These are phyloP conservation scores for Prorops nasuta DNA, from an alignment of 1,140 invertebrate species.

Conservation along the genomic window DNA sequence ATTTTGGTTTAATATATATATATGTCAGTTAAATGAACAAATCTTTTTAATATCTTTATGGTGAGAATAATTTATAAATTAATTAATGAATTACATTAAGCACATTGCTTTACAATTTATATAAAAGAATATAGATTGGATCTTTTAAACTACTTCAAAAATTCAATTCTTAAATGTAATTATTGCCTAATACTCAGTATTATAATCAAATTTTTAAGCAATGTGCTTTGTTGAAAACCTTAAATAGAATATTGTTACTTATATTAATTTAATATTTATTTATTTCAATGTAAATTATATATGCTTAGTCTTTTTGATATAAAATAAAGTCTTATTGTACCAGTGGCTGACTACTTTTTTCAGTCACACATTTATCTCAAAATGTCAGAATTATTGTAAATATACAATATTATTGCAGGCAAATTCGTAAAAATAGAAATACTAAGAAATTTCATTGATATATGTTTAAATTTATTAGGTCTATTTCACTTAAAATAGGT, in stretches of 20 bases:
- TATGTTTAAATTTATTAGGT: no score
- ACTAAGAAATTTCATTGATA: no score
- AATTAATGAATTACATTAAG: neutral
- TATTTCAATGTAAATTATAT: slow-evolving; percentile 16
- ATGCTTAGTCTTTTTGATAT: slow-evolving; percentile 7
- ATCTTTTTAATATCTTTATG: slow-evolving; percentile 19
- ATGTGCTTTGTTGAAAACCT: neutral
- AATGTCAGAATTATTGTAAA: slow-evolving; percentile 8
- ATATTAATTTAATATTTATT: slow-evolving; percentile 25
- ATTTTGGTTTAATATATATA: slow-evolving; percentile 22
- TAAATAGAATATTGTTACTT: slow-evolving; percentile 15
- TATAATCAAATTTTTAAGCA: no score
- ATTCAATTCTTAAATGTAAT: no score
- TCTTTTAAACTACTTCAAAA: neutral
- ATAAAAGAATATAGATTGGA: neutral
- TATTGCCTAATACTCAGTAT: no score
- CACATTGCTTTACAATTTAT: no score
- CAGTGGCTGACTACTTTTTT: slow-evolving; percentile 13
- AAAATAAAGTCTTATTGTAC: slow-evolving; percentile 14
- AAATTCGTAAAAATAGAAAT: no score
- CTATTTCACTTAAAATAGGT: no score
- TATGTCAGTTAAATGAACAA: slow-evolving; percentile 20
- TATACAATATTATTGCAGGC: no score
- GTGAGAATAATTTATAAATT: neutral
- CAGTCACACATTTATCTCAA: slow-evolving; percentile 17